Evolutionary conservation across 2,888 invertebrate species (phyloP).

Genomic region (Mellilla xanthometata): DNA sequence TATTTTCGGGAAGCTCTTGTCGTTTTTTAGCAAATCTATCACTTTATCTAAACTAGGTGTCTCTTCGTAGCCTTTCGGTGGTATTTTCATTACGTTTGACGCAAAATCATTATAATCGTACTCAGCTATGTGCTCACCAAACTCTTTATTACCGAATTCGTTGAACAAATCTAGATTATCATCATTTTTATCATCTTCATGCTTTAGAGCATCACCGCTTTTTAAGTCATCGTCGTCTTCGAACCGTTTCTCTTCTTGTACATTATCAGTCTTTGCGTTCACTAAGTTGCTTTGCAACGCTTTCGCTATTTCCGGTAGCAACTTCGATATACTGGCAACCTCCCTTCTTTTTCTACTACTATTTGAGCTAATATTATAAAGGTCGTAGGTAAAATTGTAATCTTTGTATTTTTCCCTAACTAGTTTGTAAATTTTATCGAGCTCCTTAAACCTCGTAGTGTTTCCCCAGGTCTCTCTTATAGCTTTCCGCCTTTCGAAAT

Average conservation of each 20-base stretch:
- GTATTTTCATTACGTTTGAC: conserved; percentile 73
- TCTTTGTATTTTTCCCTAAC: conserved; percentile 57
- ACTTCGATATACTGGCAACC: conserved; percentile 45
- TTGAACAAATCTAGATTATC: conserved; percentile 56
- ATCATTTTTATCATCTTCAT: conserved; percentile 34
- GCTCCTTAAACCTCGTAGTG: conserved; percentile 56
- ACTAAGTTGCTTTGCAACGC: conserved; percentile 54
- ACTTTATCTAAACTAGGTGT: conserved; percentile 52
- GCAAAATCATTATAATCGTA: conserved; percentile 61
- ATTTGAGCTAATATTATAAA: conserved; percentile 42
- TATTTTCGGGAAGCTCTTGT: conserved; percentile 46
- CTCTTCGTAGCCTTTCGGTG: conserved; percentile 63
- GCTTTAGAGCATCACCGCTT: conserved; percentile 41
- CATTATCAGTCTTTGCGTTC: conserved; percentile 46
- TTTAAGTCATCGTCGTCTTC: conserved; percentile 33
- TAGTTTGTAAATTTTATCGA: conserved; percentile 49
- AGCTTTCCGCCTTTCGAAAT: conserved; percentile 85
- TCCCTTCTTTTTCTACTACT: conserved; percentile 48
- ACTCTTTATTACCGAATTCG: conserved; percentile 68
- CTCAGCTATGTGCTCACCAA: conserved; percentile 50
- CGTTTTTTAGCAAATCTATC: conserved; percentile 47
- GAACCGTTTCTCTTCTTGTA: conserved; percentile 55
- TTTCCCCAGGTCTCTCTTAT: conserved; percentile 89
- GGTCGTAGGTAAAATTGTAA: conserved; percentile 64
- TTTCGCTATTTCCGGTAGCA: conserved; percentile 65